Evolutionary conservation across 2,113 vertebrate species (phyloP).

Genomic region (Heterocephalus glaber): DNA sequence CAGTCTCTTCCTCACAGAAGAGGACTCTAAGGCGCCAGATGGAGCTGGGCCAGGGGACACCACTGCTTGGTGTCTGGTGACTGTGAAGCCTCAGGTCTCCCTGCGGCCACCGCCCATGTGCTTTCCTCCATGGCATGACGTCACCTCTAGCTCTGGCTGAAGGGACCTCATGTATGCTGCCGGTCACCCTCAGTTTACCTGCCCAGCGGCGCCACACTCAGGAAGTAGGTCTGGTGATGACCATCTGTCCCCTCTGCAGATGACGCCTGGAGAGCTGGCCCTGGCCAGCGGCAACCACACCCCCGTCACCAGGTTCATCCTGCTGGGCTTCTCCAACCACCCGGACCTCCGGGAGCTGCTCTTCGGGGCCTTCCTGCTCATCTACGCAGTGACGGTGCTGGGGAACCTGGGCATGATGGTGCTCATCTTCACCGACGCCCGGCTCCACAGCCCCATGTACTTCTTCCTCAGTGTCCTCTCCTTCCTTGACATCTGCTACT

Average conservation of each 20-base stretch:
- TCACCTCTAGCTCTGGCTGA: not conserved
- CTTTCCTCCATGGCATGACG: not conserved
- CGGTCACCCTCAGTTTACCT: accelerated
- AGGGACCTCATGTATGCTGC: not conserved
- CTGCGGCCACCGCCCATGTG: not conserved
- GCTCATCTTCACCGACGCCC: slow-evolving; percentile 47
- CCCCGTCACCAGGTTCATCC: slow-evolving; percentile 45
- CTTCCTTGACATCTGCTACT: slow-evolving; percentile 74
- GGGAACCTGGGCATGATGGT: slow-evolving; percentile 64
- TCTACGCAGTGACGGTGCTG: slow-evolving; percentile 38
- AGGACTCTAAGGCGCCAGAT: not conserved
- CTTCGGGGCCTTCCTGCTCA: slow-evolving; percentile 63
- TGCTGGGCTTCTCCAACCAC: slow-evolving; percentile 62
- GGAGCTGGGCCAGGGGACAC: not conserved
- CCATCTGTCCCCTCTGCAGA: slow-evolving; percentile 46
- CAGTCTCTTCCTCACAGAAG: not conserved
- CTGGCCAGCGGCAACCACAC: slow-evolving; percentile 48
- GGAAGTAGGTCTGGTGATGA: not conserved
- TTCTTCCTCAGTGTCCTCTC: slow-evolving; percentile 75
- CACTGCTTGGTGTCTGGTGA: not conserved
- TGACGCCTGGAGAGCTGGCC: slow-evolving; percentile 48
- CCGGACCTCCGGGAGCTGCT: slow-evolving; percentile 48
- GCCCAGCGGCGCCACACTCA: too few species aligned
- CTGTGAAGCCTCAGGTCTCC: not conserved
- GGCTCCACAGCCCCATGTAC: slow-evolving; percentile 73